Base-by-base conservation (phyloP, 2,113 vertebrate genomes). In the Nibea coibor region DNA sequence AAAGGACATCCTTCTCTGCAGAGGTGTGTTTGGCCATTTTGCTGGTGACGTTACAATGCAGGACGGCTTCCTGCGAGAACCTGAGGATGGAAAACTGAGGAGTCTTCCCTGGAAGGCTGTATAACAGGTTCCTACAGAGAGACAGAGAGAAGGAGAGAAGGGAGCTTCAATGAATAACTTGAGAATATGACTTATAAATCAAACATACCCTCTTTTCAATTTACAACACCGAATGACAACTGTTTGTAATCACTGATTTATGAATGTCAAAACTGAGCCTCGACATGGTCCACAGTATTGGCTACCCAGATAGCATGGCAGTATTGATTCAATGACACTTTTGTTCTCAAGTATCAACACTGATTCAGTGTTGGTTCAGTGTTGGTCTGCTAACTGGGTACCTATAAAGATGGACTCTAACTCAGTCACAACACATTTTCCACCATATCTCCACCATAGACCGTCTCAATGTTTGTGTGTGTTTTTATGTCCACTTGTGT, bases 111-210 rank as follows among this genome's bases (percentile, higher is more conserved):
- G 96, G 95, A 62, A 97, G 89, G 72, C 94, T 95, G 92, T 97
- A 99, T 31, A 99, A 93, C 75, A 98, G 96, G 83, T 99, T 99
- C 94, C 98, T 99, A 8, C 87, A 83, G 88, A 89, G 79, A 71
- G 93, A 87, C 88, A 89, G 79, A 71, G 83, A 86, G 89, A 83
- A 86, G 86, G 84, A 63, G 42, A 79, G 7, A 83, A 24, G 42
- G 63, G 31, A 57, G 19, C 1, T 2, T 20, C 9, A 45, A 12
- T 19, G 15, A 59, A 63, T 42, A 42, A 63, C 19, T 14, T 22
- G 20, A 31, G 26, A 58, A 31, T 9, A 17, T 58, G 56, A 28
- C 56, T 16, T 17, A 17, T 5, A 61, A 61, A 59, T 31, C 57
- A 59, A 10, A 31, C 28, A 3, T 24, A 56, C 15, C 24, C 4